Evolutionary conservation across 1,140 invertebrate species (phyloP).

Genomic region (Mamestra configurata): DNA sequence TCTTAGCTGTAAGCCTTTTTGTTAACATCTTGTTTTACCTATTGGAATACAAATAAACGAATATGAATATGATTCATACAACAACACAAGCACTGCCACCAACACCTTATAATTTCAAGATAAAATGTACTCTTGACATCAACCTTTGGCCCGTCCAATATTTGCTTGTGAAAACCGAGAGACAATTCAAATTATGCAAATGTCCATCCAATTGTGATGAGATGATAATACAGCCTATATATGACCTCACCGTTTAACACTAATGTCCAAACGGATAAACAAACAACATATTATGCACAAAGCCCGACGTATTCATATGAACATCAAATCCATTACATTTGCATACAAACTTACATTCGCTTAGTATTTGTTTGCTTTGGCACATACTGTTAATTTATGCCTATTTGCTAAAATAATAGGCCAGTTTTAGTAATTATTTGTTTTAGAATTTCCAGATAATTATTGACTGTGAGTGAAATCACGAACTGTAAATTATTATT

Average conservation of each 20-base stretch:
- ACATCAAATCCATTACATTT: conserved; percentile 38
- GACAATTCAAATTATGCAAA: conserved; percentile 15
- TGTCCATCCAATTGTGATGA: not conserved
- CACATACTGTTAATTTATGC: conserved; percentile 13
- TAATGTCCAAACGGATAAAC: not conserved
- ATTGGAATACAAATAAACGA: too few relatives aligned
- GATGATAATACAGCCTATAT: not conserved
- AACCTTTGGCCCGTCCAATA: not conserved
- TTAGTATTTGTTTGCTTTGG: conserved; percentile 19
- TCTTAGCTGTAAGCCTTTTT: too few relatives aligned
- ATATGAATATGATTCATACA: too few relatives aligned
- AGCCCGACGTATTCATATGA: not conserved
- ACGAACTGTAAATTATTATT: too few relatives aligned
- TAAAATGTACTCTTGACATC: not conserved
- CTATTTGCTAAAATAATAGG: not conserved
- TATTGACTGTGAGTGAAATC: too few relatives aligned
- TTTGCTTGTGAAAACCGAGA: not conserved
- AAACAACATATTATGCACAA: conserved; percentile 5
- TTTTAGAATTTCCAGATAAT: too few relatives aligned
- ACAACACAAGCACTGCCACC: too few relatives aligned
- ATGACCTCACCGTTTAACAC: not conserved
- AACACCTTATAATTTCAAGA: too few relatives aligned
- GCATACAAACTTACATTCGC: conserved; percentile 9
- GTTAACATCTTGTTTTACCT: too few relatives aligned
- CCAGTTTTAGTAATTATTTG: not conserved